phyloP scores from a whole-genome alignment of 2,888 invertebrate genomes.

The Helleia helle region DNA sequence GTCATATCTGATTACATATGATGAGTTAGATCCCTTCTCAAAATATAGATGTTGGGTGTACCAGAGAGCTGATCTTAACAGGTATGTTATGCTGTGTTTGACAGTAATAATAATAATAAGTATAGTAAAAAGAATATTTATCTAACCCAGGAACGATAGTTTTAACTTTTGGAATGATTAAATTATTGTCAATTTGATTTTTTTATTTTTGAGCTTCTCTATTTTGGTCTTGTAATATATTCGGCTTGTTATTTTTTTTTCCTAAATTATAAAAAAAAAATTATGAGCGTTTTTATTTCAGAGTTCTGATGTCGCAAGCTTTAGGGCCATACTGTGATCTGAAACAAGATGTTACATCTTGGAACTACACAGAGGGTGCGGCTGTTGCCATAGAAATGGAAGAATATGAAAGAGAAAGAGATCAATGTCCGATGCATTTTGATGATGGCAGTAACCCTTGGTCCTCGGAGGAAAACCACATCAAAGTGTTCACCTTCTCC shows the following conservation, averaged over 20 bases:
- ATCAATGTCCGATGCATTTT: slow-evolving; percentile 98
- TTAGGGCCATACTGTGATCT: slow-evolving; percentile 93
- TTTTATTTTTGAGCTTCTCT: too few species aligned
- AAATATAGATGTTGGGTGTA: slow-evolving; percentile 99
- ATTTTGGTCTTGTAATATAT: too few species aligned
- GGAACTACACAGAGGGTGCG: slow-evolving; percentile 92
- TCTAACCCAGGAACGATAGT: too few species aligned
- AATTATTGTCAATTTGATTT: too few species aligned
- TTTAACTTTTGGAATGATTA: too few species aligned
- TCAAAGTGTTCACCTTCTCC: slow-evolving; percentile 77
- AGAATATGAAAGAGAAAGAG: slow-evolving; percentile 94
- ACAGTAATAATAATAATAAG: too few species aligned
- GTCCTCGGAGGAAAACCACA: slow-evolving; percentile 79
- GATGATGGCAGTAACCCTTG: slow-evolving; percentile 95
- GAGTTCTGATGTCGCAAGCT: slow-evolving; percentile 82
- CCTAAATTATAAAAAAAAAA: too few species aligned
- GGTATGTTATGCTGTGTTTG: too few species aligned
- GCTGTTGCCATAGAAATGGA: slow-evolving; percentile 92
- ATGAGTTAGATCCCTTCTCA: slow-evolving; percentile 95
- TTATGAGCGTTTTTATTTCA: slow-evolving; percentile 32
- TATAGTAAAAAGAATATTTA: too few species aligned
- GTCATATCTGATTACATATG: slow-evolving; percentile 96
- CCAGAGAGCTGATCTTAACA: slow-evolving; percentile 93
- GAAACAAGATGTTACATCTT: slow-evolving; percentile 91
- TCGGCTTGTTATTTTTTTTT: too few species aligned